phyloP scores from a whole-genome alignment of 2,113 vertebrate genomes.

The Brachionichthys hirsutus region DNA sequence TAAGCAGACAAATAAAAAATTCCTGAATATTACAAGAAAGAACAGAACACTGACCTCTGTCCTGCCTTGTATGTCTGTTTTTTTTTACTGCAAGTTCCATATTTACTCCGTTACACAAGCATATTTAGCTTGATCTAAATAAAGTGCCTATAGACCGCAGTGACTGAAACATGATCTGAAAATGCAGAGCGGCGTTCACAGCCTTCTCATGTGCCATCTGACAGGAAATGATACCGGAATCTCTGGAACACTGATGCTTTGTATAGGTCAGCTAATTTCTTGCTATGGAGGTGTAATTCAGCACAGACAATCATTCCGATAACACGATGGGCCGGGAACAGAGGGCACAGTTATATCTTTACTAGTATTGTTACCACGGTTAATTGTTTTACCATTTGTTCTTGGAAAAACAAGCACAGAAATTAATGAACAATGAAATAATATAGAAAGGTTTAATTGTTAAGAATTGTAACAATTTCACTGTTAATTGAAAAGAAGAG shows the following conservation, averaged over 20 bases:
- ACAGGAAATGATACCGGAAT: slow-evolving; percentile 54
- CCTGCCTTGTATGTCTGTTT: background rate
- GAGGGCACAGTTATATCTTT: slow-evolving; percentile 13
- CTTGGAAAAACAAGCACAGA: background rate
- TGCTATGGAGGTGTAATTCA: slow-evolving; percentile 32
- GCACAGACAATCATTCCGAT: slow-evolving; percentile 21
- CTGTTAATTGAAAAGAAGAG: too few species aligned
- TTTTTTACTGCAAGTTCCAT: background rate
- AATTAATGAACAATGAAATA: background rate
- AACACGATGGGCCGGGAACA: background rate
- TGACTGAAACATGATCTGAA: slow-evolving; percentile 54
- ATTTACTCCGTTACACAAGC: too few species aligned
- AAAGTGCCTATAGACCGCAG: slow-evolving; percentile 34
- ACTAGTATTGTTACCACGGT: background rate
- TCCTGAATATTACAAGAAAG: too few species aligned
- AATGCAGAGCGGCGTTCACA: slow-evolving; percentile 21
- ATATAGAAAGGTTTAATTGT: too few species aligned
- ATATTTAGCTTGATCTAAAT: slow-evolving; percentile 31
- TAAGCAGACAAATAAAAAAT: background rate
- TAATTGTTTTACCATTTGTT: background rate
- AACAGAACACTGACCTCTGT: background rate
- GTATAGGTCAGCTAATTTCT: slow-evolving; percentile 44
- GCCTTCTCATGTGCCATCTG: slow-evolving; percentile 22
- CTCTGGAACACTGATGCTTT: slow-evolving; percentile 47
- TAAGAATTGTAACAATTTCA: too few species aligned